These are phyloP conservation scores for Microchrysa polita DNA, from an alignment of 2,888 invertebrate genomes.

Conservation along the genomic window DNA sequence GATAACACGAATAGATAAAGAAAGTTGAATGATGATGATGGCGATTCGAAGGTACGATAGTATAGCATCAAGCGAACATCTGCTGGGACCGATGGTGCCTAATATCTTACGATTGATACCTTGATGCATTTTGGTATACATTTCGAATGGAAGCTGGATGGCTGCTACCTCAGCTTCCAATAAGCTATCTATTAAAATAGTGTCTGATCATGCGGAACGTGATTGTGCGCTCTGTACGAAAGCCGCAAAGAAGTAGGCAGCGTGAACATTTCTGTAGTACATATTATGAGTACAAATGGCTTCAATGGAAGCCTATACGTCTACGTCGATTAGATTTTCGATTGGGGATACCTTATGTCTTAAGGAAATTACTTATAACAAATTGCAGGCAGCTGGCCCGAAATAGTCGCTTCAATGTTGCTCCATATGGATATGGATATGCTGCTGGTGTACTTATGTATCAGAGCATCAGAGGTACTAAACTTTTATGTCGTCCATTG, in stretches of 20 bases:
- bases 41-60: constrained; percentile 14
- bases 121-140: constrained; percentile 1
- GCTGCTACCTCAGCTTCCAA: neutral
- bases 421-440: neutral
- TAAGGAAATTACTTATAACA: constrained; percentile 30
- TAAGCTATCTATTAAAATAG: neutral
- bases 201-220: constrained; percentile 29
- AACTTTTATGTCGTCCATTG: neutral
- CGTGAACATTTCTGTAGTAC: neutral
- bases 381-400: constrained; percentile 31
- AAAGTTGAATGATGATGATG: constrained; percentile 37
- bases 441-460: no score
- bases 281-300: no score
- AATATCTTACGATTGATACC: neutral
- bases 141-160: neutral
- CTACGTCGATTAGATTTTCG: neutral
- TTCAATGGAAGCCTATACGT: constrained; percentile 7
- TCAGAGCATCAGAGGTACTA: neutral
- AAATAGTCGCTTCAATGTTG: constrained; percentile 6
- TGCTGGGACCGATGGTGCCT: constrained; percentile 16
- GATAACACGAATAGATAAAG: constrained; percentile 39
- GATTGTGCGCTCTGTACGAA: neutral
- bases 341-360: constrained; percentile 9
- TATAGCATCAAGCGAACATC: neutral
- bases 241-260: neutral